Base-by-base conservation (phyloP, 2,113 vertebrate genomes). In the Epinephelus moara region DNA sequence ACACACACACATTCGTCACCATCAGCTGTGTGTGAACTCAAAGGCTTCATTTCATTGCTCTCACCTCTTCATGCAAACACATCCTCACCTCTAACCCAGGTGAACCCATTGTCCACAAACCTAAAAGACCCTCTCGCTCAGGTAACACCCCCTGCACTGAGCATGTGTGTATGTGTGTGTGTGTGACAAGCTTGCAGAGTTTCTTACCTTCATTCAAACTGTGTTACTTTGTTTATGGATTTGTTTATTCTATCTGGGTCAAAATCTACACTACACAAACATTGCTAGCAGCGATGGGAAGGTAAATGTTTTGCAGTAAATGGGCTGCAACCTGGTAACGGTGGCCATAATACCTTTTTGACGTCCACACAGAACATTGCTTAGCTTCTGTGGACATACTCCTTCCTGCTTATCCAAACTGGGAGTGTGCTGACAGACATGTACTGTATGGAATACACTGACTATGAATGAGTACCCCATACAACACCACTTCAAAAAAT, bases 101-200 rank as follows among this genome's bases (percentile, higher is more conserved):
- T 96, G 95, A 98, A 93, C 95, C 96, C 92, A 96, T 95, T 95
- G 94, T 95, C 95, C 96, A 94, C 95, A 97, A 97, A 97, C 91
- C 95, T 95, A 97, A 96, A 95, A 95, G 95, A 96, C 88, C 95
- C 94, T 88, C 94, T 94, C 94, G 94, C 88, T 93, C 97, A 98
- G 97, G 97, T 98, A 98, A 97, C 92, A 94, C 81, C 68, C 70
- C 68, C 73, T 59, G 60, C 72, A 80, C 67, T 19, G 0, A 60
- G 78, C 67, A 17, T 85, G 80, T 76, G 50, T 85, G 71, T 70
- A 63, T 47, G 61, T 85, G 71, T 70, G 69, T 47, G 61, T 66
- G 53, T 67, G 49, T 56, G 42, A 12, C 9, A 45, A 45, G 69
- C 49, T 78, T 71, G 18, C 33, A 49, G 13, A 57, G 56, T 79